Evolutionary conservation across 1,140 invertebrate genomes (phyloP), one percentile per base, ranked within the genome.

Genomic region (Cheumatopsyche charites): DNA sequence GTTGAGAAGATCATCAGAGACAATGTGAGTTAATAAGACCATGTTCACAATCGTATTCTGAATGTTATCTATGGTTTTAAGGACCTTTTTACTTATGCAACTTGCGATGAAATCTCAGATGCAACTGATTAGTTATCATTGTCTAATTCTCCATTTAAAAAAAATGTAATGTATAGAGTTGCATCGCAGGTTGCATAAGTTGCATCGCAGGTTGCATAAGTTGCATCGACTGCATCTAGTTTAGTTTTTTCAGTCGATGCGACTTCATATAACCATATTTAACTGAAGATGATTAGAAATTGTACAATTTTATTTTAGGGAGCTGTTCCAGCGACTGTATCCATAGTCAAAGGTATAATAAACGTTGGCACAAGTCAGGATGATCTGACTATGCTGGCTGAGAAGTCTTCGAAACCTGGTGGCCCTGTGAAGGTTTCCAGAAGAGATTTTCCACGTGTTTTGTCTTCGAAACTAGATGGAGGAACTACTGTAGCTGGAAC

Each of bases 401-500:
- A 86, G 58, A 82, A 82, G 7, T 81, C 81, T 41, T 78, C 76
- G 0, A 80, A 82, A 43, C 79, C 82, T 42, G 79, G 75, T 26
- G 75, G 81, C 61, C 79, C 87, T 26, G 77, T 92, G 7, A 97
- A 97, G 83, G 90, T 91, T 13, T 98, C 97, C 0, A 82, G 92
- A 55, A 85, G 96, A 71, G 97, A 99, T 85, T 85, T 98, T 26
- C 88, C 94, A 0, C 90, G 88, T 77, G 88, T 91, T 21, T 73
- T 94, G 9, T 88, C 90, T n/a, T 83, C 89, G 79, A 83, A 86
- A 69, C 78, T 90, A 29, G 90, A 91, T 84, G 98, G 97, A 7
- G 97, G 97, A 1, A 99, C 97, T 0, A 99, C 98, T 0, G 97
- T 99, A 0, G 92, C 96, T 5, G 95, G 91, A 4, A 99, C 98